Percentiles rank a stretch among this genome's conserved stretches.
phyloP scores from a whole-genome alignment of 53 echinoderm and acorn worm genomes.

The Astropecten irregularis region DNA sequence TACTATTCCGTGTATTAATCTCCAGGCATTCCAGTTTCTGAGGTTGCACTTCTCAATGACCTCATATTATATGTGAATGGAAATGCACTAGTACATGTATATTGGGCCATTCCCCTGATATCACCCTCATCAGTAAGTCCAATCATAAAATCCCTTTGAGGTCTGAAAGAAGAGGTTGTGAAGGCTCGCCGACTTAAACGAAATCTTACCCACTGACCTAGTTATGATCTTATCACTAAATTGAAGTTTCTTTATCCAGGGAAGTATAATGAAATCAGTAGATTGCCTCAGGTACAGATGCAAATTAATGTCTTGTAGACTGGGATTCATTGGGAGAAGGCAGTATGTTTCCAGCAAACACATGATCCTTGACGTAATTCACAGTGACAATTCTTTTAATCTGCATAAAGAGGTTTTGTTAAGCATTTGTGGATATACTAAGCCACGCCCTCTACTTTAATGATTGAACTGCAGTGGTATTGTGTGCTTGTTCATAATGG shows the following conservation, averaged over 20 bases:
- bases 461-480: background rate
- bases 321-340: conserved; percentile 6
- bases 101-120: background rate
- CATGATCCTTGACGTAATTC: conserved; percentile 43
- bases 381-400: conserved; percentile 40
- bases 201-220: conserved; percentile 47
- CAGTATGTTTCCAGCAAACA: background rate
- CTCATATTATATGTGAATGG: background rate
- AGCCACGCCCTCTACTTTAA: background rate
- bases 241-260: conserved; percentile 54
- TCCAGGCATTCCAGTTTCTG: too few relatives aligned
- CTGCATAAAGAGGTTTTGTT: conserved; percentile 41
- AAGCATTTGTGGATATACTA: conserved; percentile 32
- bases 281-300: conserved; percentile 39
- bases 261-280: conserved; percentile 50
- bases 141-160: conserved; percentile 28
- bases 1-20: too few relatives aligned
- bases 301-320: conserved; percentile 35
- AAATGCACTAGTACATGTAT: background rate
- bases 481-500: conserved; percentile 12
- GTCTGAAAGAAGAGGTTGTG: conserved; percentile 1
- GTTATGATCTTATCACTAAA: conserved; percentile 58
- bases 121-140: conserved; percentile 19
- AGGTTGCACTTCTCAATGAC: background rate
- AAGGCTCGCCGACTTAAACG: conserved; percentile 48